Evolutionary conservation across 2,113 vertebrate species (phyloP).

Genomic region (Pagrus major): DNA sequence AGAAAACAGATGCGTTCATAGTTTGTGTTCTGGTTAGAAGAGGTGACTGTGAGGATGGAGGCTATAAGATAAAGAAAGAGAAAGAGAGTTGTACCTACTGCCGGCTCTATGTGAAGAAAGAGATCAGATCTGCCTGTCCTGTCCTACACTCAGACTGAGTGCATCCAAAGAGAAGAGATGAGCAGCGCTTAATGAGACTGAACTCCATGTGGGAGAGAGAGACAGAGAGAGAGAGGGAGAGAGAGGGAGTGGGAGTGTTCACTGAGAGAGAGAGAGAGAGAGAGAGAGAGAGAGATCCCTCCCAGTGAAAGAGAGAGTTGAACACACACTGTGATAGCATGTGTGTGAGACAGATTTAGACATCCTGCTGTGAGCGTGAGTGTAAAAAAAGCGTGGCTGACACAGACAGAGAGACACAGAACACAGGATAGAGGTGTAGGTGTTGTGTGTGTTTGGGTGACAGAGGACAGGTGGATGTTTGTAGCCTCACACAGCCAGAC

Average conservation of each 20-base stretch:
- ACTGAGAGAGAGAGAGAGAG: conserved; percentile 5
- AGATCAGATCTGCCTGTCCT: conserved; percentile 49
- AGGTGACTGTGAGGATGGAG: not conserved
- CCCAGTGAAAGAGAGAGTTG: conserved; percentile 20
- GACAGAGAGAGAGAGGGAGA: conserved; percentile 15
- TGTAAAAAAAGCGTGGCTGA: not conserved
- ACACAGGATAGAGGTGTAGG: not conserved
- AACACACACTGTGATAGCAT: conserved; percentile 11
- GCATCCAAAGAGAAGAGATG: conserved; percentile 34
- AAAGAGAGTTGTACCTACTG: conserved; percentile 63
- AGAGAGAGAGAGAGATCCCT: conserved; percentile 32
- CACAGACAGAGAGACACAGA: conserved; percentile 9
- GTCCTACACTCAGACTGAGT: conserved; percentile 60
- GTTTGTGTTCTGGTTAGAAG: not conserved
- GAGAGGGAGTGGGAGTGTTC: conserved; percentile 27
- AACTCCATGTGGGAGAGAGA: conserved; percentile 34
- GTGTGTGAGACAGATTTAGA: conserved; percentile 38
- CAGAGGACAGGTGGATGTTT: conserved; percentile 5
- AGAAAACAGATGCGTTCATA: not conserved
- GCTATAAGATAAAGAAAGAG: too few species aligned
- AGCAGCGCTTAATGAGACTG: conserved; percentile 31
- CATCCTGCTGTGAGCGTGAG: conserved; percentile 27
- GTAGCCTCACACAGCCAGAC: not conserved
- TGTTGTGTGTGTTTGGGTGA: conserved; percentile 1
- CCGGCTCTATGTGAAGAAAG: conserved; percentile 46